Percentiles rank a stretch among this genome's conserved stretches.
Conservation (phyloP, 2,888 invertebrate genomes). For the Polyploca ridens region DNA sequence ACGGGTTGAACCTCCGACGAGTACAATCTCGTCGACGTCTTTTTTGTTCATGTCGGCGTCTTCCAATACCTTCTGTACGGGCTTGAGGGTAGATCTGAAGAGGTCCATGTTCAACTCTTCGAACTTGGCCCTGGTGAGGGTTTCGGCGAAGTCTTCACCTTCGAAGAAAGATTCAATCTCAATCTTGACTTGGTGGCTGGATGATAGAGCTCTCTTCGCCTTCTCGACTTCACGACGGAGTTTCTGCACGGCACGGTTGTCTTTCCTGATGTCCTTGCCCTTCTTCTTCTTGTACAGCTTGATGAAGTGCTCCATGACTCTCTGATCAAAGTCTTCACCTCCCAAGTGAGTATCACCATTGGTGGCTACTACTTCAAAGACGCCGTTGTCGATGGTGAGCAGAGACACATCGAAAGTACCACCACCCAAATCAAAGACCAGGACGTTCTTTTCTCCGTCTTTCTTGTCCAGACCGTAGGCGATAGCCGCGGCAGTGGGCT, state of each 20-base stretch:
- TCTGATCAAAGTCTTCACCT: conserved; percentile 99
- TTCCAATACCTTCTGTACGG: conserved; percentile 97
- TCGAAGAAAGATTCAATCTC: conserved; percentile 99
- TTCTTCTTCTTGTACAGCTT: conserved; percentile 99
- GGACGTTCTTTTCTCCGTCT: conserved; percentile 98
- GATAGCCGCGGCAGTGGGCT: conserved; percentile 98
- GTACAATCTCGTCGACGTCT: conserved; percentile 99
- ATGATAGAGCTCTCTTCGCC: conserved; percentile 97
- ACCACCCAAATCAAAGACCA: conserved; percentile 99
- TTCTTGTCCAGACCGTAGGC: conserved; percentile 98
- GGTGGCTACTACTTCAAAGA: conserved; percentile 97
- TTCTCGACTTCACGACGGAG: conserved; percentile 98
- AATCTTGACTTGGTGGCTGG: conserved; percentile 97
- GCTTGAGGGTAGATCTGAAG: conserved; percentile 96
- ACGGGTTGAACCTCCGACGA: conserved; percentile 99
- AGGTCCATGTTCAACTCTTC: conserved; percentile 98
- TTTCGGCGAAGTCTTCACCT: conserved; percentile 99
- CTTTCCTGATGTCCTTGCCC: conserved; percentile 98
- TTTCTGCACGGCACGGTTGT: conserved; percentile 97
- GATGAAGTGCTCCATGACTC: conserved; percentile 99
- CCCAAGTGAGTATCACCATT: conserved; percentile 99
- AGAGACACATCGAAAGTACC: conserved; percentile 99
- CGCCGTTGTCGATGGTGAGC: conserved; percentile 99
- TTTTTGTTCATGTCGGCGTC: conserved; percentile 99
- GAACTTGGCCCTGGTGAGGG: conserved; percentile 98